Evolutionary conservation across 1,140 invertebrate genomes (phyloP), one percentile per base, ranked within the genome.

Genomic region (Homalodisca vitripennis): DNA sequence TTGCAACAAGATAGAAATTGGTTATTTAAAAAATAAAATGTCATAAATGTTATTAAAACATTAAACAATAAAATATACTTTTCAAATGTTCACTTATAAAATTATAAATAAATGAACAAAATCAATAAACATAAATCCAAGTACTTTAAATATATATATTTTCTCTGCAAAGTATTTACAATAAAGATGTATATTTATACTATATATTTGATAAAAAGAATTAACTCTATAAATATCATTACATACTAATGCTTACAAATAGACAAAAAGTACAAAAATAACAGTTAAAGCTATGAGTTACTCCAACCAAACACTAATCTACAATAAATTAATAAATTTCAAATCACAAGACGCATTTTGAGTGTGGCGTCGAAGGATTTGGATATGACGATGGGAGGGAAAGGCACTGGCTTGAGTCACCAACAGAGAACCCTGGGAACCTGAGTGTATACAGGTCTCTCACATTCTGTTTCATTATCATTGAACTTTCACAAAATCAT

Each of bases 381-480:
- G 6, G 48, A 41, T 6, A 17, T 41, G 34, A 22, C 48, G 48
- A 53, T 24, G 48, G 48, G 48, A 64, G 32, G 63, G 55, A 60
- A 66, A 66, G 63, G 63, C 63, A 66, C 63, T 66, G 30, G 26
- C 63, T 46, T 46, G 63, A 46, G 63, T 46, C 32, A 41, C 34
- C 24, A 13, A 66, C 32, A 27, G 41, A 26, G 3, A 3, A n/a
- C n/a, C n/a, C n/a, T n/a, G n/a, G n/a, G n/a, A n/a, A n/a, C n/a
- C n/a, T n/a, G n/a, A n/a, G n/a, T n/a, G n/a, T n/a, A n/a, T n/a
- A n/a, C n/a, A n/a, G n/a, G n/a, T n/a, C n/a, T n/a, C n/a, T n/a
- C n/a, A n/a, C n/a, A n/a, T n/a, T n/a, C n/a, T n/a, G n/a, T n/a
- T n/a, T n/a, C n/a, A n/a, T n/a, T n/a, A n/a, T n/a, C n/a, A n/a